phyloP scores from a whole-genome alignment of 1,140 invertebrate species.

The Mya arenaria region DNA sequence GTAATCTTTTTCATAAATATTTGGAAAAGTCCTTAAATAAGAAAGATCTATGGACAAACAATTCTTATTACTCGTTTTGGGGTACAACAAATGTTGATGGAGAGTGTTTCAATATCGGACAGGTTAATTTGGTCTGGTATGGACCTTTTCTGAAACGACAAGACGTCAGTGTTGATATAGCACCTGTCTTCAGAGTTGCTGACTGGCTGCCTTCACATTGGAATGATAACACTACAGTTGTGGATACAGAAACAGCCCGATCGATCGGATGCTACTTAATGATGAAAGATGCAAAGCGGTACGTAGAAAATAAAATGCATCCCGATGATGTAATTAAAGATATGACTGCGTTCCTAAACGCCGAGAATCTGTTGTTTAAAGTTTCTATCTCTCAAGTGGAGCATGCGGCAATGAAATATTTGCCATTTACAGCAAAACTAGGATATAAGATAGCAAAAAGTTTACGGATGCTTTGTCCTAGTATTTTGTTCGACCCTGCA shows the following conservation, averaged over 20 bases:
- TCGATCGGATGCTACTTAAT: slow-evolving; percentile 13
- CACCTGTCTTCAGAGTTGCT: not conserved
- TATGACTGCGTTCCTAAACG: not conserved
- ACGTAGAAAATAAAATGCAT: not conserved
- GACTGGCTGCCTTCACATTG: not conserved
- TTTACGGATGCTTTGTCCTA: not conserved
- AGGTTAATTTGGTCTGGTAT: slow-evolving; percentile 3
- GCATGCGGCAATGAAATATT: slow-evolving; percentile 9
- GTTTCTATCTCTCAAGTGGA: slow-evolving; percentile 17
- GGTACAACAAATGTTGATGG: not conserved
- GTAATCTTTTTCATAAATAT: slow-evolving; percentile 4
- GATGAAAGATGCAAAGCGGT: slow-evolving; percentile 11
- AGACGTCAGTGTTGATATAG: not conserved
- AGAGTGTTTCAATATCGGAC: not conserved
- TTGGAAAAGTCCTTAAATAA: not conserved
- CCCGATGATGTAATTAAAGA: not conserved
- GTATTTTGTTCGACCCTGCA: not conserved
- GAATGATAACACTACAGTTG: not conserved
- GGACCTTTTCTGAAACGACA: not conserved
- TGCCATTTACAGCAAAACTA: not conserved
- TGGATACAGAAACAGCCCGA: not conserved
- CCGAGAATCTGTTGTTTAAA: not conserved
- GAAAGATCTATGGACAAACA: not conserved
- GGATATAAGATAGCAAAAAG: slow-evolving; percentile 20
- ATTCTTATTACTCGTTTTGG: not conserved